Evolutionary conservation across 2,797 vertebrate species (phyloP).

Genomic region (Neomorphus geoffroyi): DNA sequence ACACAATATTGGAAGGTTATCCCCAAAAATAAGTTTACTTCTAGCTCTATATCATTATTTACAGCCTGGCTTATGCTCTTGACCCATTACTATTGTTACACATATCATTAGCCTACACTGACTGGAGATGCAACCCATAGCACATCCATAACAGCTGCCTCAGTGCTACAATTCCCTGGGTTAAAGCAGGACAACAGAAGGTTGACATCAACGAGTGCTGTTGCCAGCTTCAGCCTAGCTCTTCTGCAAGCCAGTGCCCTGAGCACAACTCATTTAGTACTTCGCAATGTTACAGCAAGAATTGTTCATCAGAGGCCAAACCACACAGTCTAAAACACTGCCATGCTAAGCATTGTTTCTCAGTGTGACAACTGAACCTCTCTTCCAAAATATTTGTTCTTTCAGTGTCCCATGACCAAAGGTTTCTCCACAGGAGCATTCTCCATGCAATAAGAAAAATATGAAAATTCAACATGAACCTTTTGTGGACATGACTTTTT

Average conservation of each 20-base stretch:
- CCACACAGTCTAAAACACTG: not conserved
- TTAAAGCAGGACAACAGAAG: not conserved
- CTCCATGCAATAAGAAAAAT: not conserved
- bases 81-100: not conserved
- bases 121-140: not conserved
- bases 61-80: not conserved
- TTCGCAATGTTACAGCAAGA: not conserved
- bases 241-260: not conserved
- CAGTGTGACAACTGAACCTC: not conserved
- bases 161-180: not conserved
- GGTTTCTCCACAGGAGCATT: not conserved
- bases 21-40: not conserved
- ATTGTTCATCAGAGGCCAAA: constrained; percentile 17
- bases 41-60: not conserved
- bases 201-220: not conserved
- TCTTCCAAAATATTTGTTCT: constrained; percentile 25
- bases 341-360: constrained; percentile 15
- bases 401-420: not conserved
- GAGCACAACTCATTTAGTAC: not conserved
- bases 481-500: not conserved
- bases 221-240: not conserved
- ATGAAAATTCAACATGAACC: not conserved
- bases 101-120: not conserved
- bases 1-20: not conserved
- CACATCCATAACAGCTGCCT: accelerated